These are phyloP conservation scores for Zonitis immaculata DNA, from an alignment of 2,888 invertebrate species.

Conservation along the genomic window DNA sequence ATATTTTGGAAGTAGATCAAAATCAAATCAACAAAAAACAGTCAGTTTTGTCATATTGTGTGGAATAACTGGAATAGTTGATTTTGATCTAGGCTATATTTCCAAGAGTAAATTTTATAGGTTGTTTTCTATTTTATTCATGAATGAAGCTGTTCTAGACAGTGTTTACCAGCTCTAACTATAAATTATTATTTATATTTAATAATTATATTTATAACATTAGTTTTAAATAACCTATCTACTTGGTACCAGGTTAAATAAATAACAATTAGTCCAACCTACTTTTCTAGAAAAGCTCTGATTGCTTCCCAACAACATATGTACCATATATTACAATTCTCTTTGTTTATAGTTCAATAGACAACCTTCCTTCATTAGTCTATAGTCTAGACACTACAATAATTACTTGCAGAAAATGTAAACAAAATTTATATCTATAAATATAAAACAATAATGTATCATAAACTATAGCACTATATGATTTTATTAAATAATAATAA, in stretches of 20 bases:
- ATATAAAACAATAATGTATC: background rate
- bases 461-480: background rate
- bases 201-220: slow-evolving; percentile 18
- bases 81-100: too few relatives aligned
- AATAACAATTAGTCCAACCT: background rate
- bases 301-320: background rate
- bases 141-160: too few relatives aligned
- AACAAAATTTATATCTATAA: background rate
- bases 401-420: background rate
- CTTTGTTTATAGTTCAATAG: background rate
- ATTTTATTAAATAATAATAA: background rate
- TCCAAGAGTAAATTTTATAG: too few relatives aligned
- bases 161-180: too few relatives aligned
- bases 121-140: too few relatives aligned
- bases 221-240: background rate
- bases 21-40: too few relatives aligned
- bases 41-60: too few relatives aligned
- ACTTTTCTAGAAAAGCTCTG: background rate
- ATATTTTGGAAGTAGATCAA: too few relatives aligned
- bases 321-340: background rate
- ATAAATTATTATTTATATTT: slow-evolving; percentile 4
- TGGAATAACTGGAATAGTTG: too few relatives aligned
- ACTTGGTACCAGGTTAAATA: background rate
- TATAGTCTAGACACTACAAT: background rate
- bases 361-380: background rate